Percentiles rank a stretch among this genome's conserved stretches.
Evolutionary conservation across 2,797 vertebrate genomes (phyloP).

Genomic region (Podarcis lilfordi): DNA sequence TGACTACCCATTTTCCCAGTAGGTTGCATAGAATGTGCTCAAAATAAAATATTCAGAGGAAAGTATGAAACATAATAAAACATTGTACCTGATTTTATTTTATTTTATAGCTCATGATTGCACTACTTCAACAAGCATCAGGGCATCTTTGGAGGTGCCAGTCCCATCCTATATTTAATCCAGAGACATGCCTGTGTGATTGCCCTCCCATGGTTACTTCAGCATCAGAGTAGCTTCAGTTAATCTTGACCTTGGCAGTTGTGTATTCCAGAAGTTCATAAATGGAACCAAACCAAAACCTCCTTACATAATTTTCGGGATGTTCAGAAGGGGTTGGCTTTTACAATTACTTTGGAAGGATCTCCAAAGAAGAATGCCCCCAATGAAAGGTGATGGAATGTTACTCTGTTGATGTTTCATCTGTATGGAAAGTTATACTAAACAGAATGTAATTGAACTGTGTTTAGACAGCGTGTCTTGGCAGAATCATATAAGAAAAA

Average conservation of each 20-base stretch:
- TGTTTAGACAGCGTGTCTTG: conserved; percentile 4
- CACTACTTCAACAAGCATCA: background rate
- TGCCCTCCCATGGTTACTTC: background rate
- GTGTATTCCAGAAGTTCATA: background rate
- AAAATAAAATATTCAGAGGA: background rate
- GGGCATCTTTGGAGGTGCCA: background rate
- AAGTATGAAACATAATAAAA: background rate
- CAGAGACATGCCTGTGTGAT: background rate
- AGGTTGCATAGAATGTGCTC: background rate
- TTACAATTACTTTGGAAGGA: background rate
- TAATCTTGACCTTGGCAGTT: background rate
- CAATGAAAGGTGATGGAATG: background rate
- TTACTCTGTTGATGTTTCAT: background rate
- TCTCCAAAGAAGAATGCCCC: background rate
- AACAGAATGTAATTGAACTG: background rate
- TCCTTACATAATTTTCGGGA: background rate
- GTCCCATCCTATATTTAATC: background rate
- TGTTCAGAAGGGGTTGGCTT: background rate
- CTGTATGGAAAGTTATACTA: no score
- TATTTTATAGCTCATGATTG: background rate
- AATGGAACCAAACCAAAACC: background rate
- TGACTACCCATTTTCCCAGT: background rate
- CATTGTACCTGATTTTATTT: conserved; percentile 4
- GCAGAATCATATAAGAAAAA: conserved; percentile 34
- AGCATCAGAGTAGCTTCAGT: background rate